Percentiles rank a stretch among this genome's conserved stretches.
Conservation (phyloP, 2,797 vertebrate genomes). For the Rhabdomys pumilio region DNA sequence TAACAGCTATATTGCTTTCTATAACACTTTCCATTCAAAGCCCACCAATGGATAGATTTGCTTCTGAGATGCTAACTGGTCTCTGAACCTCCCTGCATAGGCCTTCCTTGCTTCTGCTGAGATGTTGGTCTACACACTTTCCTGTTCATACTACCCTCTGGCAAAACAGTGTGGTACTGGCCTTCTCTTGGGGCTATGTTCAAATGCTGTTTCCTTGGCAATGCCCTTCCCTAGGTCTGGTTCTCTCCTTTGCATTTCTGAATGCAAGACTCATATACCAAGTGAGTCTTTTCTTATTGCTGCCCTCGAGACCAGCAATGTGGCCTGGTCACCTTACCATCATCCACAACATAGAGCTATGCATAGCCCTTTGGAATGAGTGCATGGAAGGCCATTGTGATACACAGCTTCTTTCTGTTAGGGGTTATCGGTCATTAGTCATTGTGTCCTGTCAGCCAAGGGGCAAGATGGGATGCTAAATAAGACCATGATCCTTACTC, state of each 20-base stretch:
- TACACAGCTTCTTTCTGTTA: background rate
- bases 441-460: background rate
- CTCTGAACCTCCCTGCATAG: background rate
- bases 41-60: background rate
- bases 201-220: background rate
- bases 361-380: background rate
- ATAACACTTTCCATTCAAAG: background rate
- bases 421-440: background rate
- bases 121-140: too few relatives aligned
- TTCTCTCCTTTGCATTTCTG: background rate
- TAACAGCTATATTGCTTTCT: background rate
- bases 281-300: background rate
- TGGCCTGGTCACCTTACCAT: background rate
- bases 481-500: background rate
- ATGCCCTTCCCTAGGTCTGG: background rate
- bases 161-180: background rate
- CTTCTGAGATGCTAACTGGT: background rate
- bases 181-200: background rate
- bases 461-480: background rate
- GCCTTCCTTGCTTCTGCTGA: background rate
- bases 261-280: background rate
- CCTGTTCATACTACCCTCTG: accelerated
- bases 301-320: background rate
- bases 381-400: accelerated
- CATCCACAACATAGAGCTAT: background rate